Conservation (phyloP, 2,797 vertebrate genomes). For the Tarsius wallacei region DNA sequence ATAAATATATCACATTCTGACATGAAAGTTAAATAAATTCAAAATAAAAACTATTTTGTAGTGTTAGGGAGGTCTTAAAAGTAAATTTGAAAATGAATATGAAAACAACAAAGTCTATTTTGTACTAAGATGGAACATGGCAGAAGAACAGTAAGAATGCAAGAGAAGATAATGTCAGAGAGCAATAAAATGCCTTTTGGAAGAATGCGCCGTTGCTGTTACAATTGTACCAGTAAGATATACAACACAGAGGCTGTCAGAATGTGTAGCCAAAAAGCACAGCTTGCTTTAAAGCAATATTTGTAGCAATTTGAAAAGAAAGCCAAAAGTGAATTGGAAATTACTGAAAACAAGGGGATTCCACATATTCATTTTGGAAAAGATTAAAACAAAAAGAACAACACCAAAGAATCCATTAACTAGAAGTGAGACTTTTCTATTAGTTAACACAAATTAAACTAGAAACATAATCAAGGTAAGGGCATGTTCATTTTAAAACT, state of each 20-base stretch:
- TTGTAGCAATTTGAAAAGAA: constrained; percentile 8
- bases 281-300: not conserved
- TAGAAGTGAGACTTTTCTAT: constrained; percentile 14
- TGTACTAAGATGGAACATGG: not conserved
- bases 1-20: not conserved
- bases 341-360: not conserved
- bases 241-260: not conserved
- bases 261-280: not conserved
- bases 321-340: not conserved
- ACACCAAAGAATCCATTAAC: not conserved
- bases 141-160: not conserved
- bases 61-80: not conserved
- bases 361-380: not conserved
- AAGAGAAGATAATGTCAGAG: not conserved
- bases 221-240: not conserved
- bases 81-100: not conserved
- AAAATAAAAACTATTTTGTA: not conserved
- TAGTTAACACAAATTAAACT: constrained; percentile 19
- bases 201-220: not conserved
- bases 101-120: not conserved
- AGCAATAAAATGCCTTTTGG: not conserved
- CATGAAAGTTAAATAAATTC: not conserved
- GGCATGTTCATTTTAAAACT: not conserved
- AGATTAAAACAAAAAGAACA: constrained; percentile 15
- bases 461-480: not conserved